phyloP scores from a whole-genome alignment of 2,113 vertebrate species.

The Sylvilagus bachmani region DNA sequence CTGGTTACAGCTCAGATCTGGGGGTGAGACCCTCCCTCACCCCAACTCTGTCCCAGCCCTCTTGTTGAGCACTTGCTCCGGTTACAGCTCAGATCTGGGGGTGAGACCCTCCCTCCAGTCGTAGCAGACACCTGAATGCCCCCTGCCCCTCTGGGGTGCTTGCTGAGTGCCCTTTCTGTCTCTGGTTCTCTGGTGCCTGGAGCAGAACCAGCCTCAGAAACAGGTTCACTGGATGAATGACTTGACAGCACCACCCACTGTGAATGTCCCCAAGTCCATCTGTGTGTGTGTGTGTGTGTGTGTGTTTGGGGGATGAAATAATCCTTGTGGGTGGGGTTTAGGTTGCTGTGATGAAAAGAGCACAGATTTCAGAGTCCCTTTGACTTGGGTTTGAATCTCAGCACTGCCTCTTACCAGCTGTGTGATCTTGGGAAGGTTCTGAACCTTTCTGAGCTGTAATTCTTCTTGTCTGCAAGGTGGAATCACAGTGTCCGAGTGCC shows the following conservation, averaged over 20 bases:
- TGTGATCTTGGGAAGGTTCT: neutral
- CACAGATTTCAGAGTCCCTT: neutral
- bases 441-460: neutral
- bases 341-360: constrained; percentile 16
- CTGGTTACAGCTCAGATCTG: no score
- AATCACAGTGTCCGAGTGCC: neutral
- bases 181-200: neutral
- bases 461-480: neutral
- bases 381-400: constrained; percentile 1
- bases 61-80: rapidly evolving
- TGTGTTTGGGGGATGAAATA: neutral
- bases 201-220: neutral
- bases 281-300: neutral
- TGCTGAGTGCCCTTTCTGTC: neutral
- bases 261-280: neutral
- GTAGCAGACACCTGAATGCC: neutral
- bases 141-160: neutral
- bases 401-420: neutral
- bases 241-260: neutral
- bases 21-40: no score
- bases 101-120: no score
- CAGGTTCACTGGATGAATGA: neutral
- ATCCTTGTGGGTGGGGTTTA: neutral
- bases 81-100: no score
- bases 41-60: no score